Evolutionary conservation across 2,113 vertebrate species (phyloP).

Genomic region (Clinocottus analis): DNA sequence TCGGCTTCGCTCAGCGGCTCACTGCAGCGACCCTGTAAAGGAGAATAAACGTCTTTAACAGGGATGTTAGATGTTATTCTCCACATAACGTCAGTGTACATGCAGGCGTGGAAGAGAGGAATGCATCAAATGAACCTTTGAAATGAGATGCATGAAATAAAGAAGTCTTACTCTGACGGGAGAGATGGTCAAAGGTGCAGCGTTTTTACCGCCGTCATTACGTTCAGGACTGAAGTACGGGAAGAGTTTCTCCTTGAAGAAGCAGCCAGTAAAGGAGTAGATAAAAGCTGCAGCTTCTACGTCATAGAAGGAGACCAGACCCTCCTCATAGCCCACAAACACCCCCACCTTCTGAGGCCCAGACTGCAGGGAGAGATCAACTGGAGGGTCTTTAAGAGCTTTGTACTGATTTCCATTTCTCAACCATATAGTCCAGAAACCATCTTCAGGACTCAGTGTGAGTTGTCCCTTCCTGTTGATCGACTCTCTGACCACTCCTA

Average conservation of each 20-base stretch:
- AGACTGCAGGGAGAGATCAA: not conserved
- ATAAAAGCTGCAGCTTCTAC: slow-evolving; percentile 25
- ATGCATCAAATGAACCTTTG: not conserved
- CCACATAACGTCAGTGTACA: not conserved
- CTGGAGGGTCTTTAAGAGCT: fast-evolving
- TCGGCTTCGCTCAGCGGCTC: not conserved
- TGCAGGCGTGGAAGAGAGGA: not conserved
- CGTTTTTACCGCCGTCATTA: not conserved
- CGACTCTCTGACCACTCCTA: slow-evolving; percentile 28
- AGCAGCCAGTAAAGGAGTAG: slow-evolving; percentile 36
- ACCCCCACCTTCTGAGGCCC: slow-evolving; percentile 24
- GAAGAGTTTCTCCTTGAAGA: slow-evolving; percentile 28
- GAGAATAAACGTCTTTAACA: not conserved
- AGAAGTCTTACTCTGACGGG: not conserved
- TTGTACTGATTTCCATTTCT: not conserved
- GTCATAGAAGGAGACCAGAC: slow-evolving; percentile 42
- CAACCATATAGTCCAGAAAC: not conserved
- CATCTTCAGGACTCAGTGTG: fast-evolving
- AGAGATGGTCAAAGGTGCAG: slow-evolving; percentile 6
- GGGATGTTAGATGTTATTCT: not conserved
- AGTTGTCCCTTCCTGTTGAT: fast-evolving
- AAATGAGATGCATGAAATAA: not conserved
- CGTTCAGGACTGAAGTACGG: fast-evolving
- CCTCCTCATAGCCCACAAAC: slow-evolving; percentile 36
- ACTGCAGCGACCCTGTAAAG: not conserved